Conservation (phyloP, 2,113 vertebrate genomes). For the Camelus bactrianus region DNA sequence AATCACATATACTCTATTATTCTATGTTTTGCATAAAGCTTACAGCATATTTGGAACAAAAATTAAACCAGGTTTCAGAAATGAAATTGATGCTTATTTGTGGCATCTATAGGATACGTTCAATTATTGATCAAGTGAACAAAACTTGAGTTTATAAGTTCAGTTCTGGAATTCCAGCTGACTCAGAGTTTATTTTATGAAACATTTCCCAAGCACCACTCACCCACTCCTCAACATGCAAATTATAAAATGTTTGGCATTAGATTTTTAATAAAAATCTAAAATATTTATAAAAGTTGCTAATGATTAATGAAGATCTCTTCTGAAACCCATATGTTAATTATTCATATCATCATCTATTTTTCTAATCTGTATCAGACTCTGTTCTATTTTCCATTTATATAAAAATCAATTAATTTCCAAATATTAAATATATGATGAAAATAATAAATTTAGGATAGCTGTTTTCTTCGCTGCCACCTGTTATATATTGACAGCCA, state of each 20-base stretch:
- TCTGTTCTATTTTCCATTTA: slow-evolving; percentile 82
- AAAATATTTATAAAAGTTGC: slow-evolving; percentile 82
- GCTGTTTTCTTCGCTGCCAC: slow-evolving; percentile 86
- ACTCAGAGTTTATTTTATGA: slow-evolving; percentile 61
- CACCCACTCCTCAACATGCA: slow-evolving; percentile 59
- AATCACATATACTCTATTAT: neutral
- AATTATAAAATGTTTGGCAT: slow-evolving; percentile 79
- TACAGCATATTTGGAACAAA: neutral
- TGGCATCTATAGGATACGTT: neutral
- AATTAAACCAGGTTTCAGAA: slow-evolving; percentile 11
- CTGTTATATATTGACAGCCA: slow-evolving; percentile 85
- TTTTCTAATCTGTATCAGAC: slow-evolving; percentile 81
- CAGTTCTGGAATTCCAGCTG: slow-evolving; percentile 52
- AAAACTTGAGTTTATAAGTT: slow-evolving; percentile 32
- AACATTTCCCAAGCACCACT: slow-evolving; percentile 25
- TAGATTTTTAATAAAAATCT: slow-evolving; percentile 80
- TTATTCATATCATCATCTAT: slow-evolving; percentile 85
- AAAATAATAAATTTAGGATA: slow-evolving; percentile 84
- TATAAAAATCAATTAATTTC: slow-evolving; percentile 82
- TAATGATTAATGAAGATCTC: slow-evolving; percentile 81
- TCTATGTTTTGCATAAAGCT: neutral
- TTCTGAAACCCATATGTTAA: slow-evolving; percentile 83
- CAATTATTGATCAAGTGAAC: neutral
- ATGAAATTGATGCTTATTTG: neutral
- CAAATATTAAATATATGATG: slow-evolving; percentile 75